A percentile compares a stretch with the other conserved stretches of the same genome.
Evolutionary conservation across 2,888 invertebrate genomes (phyloP).

Genomic region (Hermodice carunculata): DNA sequence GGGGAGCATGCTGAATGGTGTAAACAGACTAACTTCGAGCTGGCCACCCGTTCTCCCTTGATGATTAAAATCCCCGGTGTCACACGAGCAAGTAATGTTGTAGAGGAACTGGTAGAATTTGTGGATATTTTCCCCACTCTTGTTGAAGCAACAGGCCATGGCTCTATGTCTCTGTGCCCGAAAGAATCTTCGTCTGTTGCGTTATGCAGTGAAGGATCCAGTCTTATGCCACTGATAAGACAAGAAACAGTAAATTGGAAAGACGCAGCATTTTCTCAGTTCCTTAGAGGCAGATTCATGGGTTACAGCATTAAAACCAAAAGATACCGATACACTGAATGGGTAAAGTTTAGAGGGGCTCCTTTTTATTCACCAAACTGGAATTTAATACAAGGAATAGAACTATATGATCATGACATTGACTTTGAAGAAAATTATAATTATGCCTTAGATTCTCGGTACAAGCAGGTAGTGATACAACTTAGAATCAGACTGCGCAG

Average conservation of each 20-base stretch:
- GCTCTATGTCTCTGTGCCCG: slow-evolving; percentile 36
- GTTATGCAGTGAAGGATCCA: slow-evolving; percentile 19
- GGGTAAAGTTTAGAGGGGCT: slow-evolving; percentile 19
- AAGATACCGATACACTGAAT: slow-evolving; percentile 27
- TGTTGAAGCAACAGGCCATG: slow-evolving; percentile 42
- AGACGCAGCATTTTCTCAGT: slow-evolving; percentile 16
- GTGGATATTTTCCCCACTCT: slow-evolving; percentile 51
- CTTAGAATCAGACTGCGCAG: no score
- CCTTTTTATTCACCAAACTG: slow-evolving; percentile 78
- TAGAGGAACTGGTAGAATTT: slow-evolving; percentile 40
- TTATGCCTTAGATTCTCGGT: no score
- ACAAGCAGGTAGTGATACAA: no score
- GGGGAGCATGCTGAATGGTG: slow-evolving; percentile 53
- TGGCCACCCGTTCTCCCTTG: slow-evolving; percentile 51
- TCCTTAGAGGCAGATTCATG: slow-evolving; percentile 7
- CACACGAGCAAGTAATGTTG: slow-evolving; percentile 37
- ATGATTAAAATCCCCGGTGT: slow-evolving; percentile 49
- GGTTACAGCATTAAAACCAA: slow-evolving; percentile 25
- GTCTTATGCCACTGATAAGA: slow-evolving; percentile 7
- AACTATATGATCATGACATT: slow-evolving; percentile 82
- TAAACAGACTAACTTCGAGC: slow-evolving; percentile 53
- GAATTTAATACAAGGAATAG: slow-evolving; percentile 82
- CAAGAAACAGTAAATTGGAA: background rate
- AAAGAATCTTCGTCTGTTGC: slow-evolving; percentile 30
- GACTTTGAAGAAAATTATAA: slow-evolving; percentile 81